phyloP scores from a whole-genome alignment of 2,113 vertebrate species.

The Enhydra lutris region DNA sequence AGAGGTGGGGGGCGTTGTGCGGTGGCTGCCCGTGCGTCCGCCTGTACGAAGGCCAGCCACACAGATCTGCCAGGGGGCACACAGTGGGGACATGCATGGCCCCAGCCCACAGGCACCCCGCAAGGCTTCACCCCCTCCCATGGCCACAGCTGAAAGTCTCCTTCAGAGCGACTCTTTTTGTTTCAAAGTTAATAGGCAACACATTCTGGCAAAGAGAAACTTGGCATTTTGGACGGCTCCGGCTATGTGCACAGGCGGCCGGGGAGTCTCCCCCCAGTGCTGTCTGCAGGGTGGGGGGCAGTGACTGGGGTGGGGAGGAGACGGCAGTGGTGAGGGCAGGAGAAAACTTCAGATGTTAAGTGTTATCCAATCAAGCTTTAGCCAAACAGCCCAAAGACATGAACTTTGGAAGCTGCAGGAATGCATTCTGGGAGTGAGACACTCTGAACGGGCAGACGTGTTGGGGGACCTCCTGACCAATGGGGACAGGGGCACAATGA shows the following conservation, averaged over 20 bases:
- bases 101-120: neutral
- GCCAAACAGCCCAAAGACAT: conserved; percentile 80
- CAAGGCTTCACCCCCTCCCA: neutral
- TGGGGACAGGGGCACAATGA: neutral
- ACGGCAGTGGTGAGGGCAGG: neutral
- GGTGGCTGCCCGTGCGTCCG: neutral
- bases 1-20: neutral
- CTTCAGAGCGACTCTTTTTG: neutral
- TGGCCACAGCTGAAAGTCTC: neutral
- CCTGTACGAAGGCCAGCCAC: neutral
- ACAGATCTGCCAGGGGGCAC: neutral
- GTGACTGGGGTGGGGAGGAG: neutral
- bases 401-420: conserved; percentile 61
- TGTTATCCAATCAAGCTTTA: conserved; percentile 81
- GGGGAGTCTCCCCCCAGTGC: conserved; percentile 9
- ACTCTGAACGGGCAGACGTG: conserved; percentile 13
- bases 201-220: conserved; percentile 63
- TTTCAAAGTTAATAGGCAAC: conserved; percentile 56
- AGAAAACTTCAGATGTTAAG: conserved; percentile 79
- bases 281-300: neutral
- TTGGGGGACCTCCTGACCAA: neutral
- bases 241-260: neutral
- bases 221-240: conserved; percentile 22
- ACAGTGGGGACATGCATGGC: neutral
- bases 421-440: conserved; percentile 74